Conservation (phyloP, 1,140 invertebrate genomes). For the Metaphire vulgaris region DNA sequence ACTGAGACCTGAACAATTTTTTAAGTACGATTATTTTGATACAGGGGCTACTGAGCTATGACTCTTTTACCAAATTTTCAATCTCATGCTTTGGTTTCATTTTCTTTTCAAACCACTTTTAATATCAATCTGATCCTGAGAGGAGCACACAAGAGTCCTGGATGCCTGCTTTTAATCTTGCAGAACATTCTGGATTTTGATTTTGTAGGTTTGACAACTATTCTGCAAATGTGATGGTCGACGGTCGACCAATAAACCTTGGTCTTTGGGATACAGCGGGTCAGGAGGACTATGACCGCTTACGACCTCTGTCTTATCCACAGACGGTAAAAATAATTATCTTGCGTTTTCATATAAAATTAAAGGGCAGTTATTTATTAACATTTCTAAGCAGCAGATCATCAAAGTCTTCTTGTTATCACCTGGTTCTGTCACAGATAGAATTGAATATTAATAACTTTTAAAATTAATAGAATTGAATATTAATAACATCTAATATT, state of each 20-base stretch:
- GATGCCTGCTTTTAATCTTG: not conserved
- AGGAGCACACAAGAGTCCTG: too few relatives aligned
- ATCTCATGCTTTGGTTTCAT: too few relatives aligned
- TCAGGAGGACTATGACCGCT: too few relatives aligned
- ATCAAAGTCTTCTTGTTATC: not conserved
- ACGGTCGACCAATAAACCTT: slow-evolving; percentile 92
- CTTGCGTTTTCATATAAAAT: slow-evolving; percentile 7
- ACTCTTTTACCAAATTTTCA: too few relatives aligned
- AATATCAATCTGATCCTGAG: too few relatives aligned
- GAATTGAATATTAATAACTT: not conserved
- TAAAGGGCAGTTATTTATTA: not conserved
- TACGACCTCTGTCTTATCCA: slow-evolving; percentile 90
- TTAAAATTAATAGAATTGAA: not conserved
- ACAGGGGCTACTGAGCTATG: too few relatives aligned
- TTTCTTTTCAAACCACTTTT: too few relatives aligned
- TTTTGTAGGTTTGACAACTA: slow-evolving; percentile 83
- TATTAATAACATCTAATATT: not conserved
- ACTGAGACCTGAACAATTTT: too few relatives aligned
- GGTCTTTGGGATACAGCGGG: slow-evolving; percentile 58
- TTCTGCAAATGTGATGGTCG: slow-evolving; percentile 98
- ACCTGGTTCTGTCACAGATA: not conserved
- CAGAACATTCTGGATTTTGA: not conserved
- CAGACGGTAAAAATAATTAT: slow-evolving; percentile 62
- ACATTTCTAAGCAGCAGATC: not conserved
- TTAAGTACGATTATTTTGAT: too few relatives aligned